A percentile compares a stretch with the other conserved stretches of the same genome.
Conservation (phyloP, 2,888 invertebrate genomes). For the Erannis defoliaria region DNA sequence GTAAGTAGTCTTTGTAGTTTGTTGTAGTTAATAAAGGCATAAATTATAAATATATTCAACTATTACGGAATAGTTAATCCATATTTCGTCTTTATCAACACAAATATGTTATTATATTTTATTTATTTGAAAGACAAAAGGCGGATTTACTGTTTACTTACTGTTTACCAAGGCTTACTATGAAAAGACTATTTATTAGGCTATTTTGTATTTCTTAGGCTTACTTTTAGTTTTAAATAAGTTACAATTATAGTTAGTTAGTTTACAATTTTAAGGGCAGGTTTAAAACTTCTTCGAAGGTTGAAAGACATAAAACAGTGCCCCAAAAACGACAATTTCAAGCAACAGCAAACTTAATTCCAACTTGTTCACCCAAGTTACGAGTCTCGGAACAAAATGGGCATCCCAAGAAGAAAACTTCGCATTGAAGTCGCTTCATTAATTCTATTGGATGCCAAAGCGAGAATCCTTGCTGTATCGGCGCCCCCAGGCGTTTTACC, state of each 20-base stretch:
- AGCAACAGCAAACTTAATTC: conserved; percentile 20
- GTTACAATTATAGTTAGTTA: too few relatives aligned
- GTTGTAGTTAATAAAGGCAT: too few relatives aligned
- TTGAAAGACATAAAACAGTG: conserved; percentile 11
- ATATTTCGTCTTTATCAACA: too few relatives aligned
- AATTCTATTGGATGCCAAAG: conserved; percentile 50
- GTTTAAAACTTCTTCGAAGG: neutral
- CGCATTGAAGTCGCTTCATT: conserved; percentile 52
- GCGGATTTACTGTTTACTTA: too few relatives aligned
- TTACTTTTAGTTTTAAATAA: neutral
- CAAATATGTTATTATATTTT: too few relatives aligned
- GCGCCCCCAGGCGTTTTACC: conserved; percentile 49
- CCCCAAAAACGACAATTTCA: conserved; percentile 14
- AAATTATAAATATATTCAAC: too few relatives aligned
- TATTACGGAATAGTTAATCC: too few relatives aligned
- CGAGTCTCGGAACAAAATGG: conserved; percentile 33
- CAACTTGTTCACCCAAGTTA: conserved; percentile 34
- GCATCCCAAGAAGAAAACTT: conserved; percentile 34
- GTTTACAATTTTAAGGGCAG: neutral
- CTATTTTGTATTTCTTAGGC: too few relatives aligned
- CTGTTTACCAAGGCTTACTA: too few relatives aligned
- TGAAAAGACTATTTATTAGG: too few relatives aligned
- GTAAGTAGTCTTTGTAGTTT: too few relatives aligned
- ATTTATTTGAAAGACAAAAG: too few relatives aligned
- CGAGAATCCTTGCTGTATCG: conserved; percentile 42